These are phyloP conservation scores for Willowsia nigromaculata DNA, from an alignment of 2,888 invertebrate species.

Conservation along the genomic window DNA sequence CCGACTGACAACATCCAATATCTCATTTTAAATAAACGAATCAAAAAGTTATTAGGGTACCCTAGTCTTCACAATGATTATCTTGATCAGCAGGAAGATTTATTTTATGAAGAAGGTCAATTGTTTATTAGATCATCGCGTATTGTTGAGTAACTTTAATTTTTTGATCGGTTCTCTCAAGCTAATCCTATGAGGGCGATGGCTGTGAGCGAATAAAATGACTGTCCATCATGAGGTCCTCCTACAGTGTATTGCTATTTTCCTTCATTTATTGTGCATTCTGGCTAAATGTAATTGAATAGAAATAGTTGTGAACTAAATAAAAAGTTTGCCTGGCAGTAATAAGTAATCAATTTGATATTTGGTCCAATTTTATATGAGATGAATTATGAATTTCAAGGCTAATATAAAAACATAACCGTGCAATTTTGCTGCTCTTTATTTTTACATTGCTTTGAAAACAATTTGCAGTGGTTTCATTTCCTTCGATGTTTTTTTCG, in stretches of 20 bases:
- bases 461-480: too few relatives aligned
- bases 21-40: slow-evolving; percentile 21
- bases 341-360: not conserved
- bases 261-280: too few relatives aligned
- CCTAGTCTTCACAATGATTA: not conserved
- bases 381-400: not conserved
- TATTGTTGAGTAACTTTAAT: not conserved
- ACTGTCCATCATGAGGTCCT: too few relatives aligned
- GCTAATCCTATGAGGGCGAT: not conserved
- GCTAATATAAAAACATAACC: too few relatives aligned
- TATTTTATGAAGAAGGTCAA: slow-evolving; percentile 49
- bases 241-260: too few relatives aligned
- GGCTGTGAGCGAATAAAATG: too few relatives aligned
- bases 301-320: not conserved
- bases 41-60: not conserved
- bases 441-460: too few relatives aligned
- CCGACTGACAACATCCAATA: not conserved
- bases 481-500: not conserved
- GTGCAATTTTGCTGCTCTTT: too few relatives aligned
- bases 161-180: not conserved
- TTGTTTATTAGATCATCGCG: slow-evolving; percentile 1
- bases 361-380: not conserved
- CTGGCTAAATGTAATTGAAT: not conserved
- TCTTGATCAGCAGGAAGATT: not conserved
- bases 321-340: not conserved